These are phyloP conservation scores for Psephotus haematonotus DNA, from an alignment of 2,113 vertebrate species.

Conservation along the genomic window DNA sequence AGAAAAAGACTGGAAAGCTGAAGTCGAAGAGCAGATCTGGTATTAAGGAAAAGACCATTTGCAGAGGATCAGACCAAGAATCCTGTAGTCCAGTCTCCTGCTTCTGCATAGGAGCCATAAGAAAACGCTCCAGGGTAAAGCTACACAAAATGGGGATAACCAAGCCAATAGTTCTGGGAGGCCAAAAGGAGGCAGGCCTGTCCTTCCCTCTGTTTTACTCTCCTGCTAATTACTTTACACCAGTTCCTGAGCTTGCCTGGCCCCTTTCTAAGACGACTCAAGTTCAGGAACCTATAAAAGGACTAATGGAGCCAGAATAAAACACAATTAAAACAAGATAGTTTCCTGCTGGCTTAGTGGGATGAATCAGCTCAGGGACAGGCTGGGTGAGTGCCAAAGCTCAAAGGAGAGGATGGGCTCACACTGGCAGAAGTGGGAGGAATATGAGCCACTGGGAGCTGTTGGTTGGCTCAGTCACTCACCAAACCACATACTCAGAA, in stretches of 20 bases:
- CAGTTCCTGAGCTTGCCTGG: background rate
- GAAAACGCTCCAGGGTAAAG: background rate
- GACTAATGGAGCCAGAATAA: background rate
- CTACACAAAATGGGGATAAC: background rate
- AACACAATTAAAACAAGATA: conserved; percentile 25
- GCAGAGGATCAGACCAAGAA: background rate
- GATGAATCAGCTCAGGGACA: background rate
- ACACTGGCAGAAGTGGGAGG: background rate
- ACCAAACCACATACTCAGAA: background rate
- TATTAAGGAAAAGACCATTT: background rate
- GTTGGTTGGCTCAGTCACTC: background rate
- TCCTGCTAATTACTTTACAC: background rate
- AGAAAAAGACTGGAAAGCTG: background rate
- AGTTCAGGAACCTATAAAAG: conserved; percentile 30
- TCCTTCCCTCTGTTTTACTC: background rate
- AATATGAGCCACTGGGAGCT: background rate
- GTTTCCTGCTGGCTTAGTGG: conserved; percentile 5
- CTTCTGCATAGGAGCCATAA: background rate
- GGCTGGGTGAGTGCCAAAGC: background rate
- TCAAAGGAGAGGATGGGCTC: background rate
- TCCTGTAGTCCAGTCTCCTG: background rate
- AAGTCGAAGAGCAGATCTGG: background rate
- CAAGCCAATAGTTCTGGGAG: background rate
- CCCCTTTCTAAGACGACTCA: background rate
- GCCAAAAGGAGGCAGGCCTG: background rate